A percentile compares a stretch with the other conserved stretches of the same genome.
Conservation (phyloP, 1,140 invertebrate genomes). For the Psix sp. region DNA sequence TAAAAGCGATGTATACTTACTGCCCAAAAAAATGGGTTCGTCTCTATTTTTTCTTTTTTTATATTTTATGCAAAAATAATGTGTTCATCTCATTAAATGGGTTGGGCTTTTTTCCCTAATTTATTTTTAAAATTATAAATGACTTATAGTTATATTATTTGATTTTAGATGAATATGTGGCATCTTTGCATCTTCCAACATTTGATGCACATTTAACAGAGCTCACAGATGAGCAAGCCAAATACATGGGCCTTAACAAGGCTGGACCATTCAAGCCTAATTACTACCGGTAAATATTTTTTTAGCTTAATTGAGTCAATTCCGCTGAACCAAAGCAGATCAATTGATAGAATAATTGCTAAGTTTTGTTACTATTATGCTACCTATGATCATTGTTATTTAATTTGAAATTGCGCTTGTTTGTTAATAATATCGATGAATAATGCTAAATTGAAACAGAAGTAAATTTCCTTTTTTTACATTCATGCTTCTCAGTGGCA, state of each 20-base stretch:
- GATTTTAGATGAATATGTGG: slow-evolving; percentile 94
- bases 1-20: slow-evolving; percentile 95
- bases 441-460: slow-evolving; percentile 53
- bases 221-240: slow-evolving; percentile 96
- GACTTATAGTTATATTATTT: no score
- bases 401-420: slow-evolving; percentile 22
- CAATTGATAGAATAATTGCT: background rate
- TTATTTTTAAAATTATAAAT: no score
- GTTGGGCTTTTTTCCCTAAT: no score
- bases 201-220: slow-evolving; percentile 98
- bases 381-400: slow-evolving; percentile 27
- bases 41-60: slow-evolving; percentile 17
- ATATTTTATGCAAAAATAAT: slow-evolving; percentile 47
- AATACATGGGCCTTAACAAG: slow-evolving; percentile 98
- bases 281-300: slow-evolving; percentile 89
- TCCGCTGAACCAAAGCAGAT: background rate
- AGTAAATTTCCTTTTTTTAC: slow-evolving; percentile 48
- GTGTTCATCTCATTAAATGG: background rate
- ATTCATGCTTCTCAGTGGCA: slow-evolving; percentile 60
- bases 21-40: slow-evolving; percentile 98
- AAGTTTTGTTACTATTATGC: slow-evolving; percentile 25
- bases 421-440: slow-evolving; percentile 22
- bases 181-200: slow-evolving; percentile 94
- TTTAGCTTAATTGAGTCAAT: background rate
- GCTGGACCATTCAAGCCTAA: slow-evolving; percentile 99